Percentiles rank a stretch among this genome's conserved stretches.
phyloP scores from a whole-genome alignment of 1,140 invertebrate species.

The Watersipora subatra region DNA sequence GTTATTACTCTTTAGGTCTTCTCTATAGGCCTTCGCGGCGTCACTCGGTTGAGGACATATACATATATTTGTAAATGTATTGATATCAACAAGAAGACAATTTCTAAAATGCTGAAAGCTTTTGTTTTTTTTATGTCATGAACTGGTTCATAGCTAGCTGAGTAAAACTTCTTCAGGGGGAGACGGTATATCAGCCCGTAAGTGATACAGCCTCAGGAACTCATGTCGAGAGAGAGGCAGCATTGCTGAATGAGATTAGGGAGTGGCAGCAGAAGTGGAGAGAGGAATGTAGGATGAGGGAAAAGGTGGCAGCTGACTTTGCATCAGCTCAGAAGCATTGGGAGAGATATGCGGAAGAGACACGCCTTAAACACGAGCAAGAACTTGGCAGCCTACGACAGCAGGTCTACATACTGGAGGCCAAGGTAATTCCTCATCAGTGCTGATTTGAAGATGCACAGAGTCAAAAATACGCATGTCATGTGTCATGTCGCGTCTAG shows the following conservation, averaged over 20 bases:
- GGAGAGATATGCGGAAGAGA: slow-evolving; percentile 17
- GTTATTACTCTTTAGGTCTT: too few species aligned
- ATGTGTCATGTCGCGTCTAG: too few species aligned
- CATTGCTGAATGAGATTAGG: slow-evolving; percentile 14
- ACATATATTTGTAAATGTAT: too few species aligned
- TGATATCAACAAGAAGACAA: too few species aligned
- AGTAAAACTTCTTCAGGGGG: too few species aligned
- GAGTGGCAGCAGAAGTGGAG: slow-evolving; percentile 15
- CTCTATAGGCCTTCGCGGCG: too few species aligned
- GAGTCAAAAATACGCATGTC: too few species aligned
- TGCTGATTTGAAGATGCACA: slow-evolving; percentile 13
- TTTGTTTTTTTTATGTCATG: too few species aligned
- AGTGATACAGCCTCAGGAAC: not conserved
- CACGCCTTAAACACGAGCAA: slow-evolving; percentile 23
- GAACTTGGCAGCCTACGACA: slow-evolving; percentile 30
- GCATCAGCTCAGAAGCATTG: slow-evolving; percentile 15
- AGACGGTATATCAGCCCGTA: too few species aligned
- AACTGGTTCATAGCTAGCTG: too few species aligned
- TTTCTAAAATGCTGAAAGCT: too few species aligned
- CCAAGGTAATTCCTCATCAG: slow-evolving; percentile 22
- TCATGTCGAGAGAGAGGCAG: slow-evolving; percentile 11
- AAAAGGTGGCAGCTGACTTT: slow-evolving; percentile 19
- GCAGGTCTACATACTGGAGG: slow-evolving; percentile 31
- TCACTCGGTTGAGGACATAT: too few species aligned
- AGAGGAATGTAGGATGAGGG: slow-evolving; percentile 6